Percentiles rank a stretch among this genome's conserved stretches.
phyloP scores from a whole-genome alignment of 2,797 vertebrate genomes.

The Austrolebias charrua region DNA sequence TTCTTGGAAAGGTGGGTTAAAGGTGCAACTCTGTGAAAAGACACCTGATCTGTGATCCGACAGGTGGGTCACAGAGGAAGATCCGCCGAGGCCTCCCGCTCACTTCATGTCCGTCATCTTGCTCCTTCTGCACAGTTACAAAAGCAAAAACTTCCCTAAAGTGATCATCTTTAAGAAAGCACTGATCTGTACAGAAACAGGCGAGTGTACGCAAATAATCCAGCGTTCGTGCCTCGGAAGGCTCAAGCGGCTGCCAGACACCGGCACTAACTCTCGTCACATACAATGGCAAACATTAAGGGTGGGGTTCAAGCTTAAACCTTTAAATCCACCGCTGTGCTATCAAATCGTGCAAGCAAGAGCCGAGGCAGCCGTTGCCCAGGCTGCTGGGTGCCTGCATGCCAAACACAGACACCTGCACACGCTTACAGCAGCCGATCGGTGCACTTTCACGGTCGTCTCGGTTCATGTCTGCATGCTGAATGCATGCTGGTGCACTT shows the following conservation, averaged over 20 bases:
- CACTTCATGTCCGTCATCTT: slow-evolving; percentile 21
- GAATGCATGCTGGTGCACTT: too few species aligned
- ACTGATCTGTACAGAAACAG: neutral
- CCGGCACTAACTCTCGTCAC: slow-evolving; percentile 26
- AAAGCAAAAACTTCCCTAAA: slow-evolving; percentile 19
- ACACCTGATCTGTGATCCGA: slow-evolving; percentile 50
- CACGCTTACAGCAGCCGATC: slow-evolving; percentile 13
- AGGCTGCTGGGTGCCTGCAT: slow-evolving; percentile 41
- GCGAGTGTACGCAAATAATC: neutral
- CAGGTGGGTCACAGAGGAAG: slow-evolving; percentile 43
- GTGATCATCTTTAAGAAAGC: neutral
- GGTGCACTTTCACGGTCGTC: neutral
- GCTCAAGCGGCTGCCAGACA: slow-evolving; percentile 16
- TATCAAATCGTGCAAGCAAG: slow-evolving; percentile 43
- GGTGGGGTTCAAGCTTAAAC: slow-evolving; percentile 49
- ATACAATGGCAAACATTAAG: slow-evolving; percentile 31
- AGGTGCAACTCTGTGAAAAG: slow-evolving; percentile 19
- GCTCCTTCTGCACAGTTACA: slow-evolving; percentile 12
- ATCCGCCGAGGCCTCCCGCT: slow-evolving; percentile 5
- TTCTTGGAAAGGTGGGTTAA: too few species aligned
- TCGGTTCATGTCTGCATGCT: slow-evolving; percentile 30
- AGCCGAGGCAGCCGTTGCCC: slow-evolving; percentile 55
- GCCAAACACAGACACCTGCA: slow-evolving; percentile 21
- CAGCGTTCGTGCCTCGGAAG: slow-evolving; percentile 6
- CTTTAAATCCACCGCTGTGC: slow-evolving; percentile 59